Base-by-base conservation (phyloP, 2,797 vertebrate species). In the Mustela erminea region DNA sequence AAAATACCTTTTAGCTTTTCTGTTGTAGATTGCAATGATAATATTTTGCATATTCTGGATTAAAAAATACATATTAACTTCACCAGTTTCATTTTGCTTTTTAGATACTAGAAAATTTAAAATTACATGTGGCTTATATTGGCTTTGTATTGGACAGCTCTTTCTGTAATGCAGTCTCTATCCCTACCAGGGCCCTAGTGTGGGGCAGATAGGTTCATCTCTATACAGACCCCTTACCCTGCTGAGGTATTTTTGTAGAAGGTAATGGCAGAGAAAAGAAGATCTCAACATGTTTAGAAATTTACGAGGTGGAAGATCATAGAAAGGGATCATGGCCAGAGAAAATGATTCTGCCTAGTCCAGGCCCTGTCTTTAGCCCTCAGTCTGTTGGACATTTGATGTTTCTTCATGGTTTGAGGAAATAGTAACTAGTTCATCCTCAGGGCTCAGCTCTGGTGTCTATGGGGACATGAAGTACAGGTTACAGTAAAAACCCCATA, bases 41-140 rank as follows among this genome's bases (percentile, higher is more conserved):
- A 56, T 72, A 77, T 58, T 78, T 93, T 68, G 68, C 29, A n/a
- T 94, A 52, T 85, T 89, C 70, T 91, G 11, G 41, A 25, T 95
- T 84, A 84, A 95, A 94, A 87, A 81, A 52, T 77, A 68, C 18
- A 17, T 74, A n/a, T 49, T 80, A 18, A 56, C 35, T 56, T 74
- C 7, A 52, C 2, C 21, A 29, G 15, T 81, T 96, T 75, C 3
- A 32, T 54, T 95, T 77, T 70, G 60, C 21, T 90, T 85, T 68
- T 93, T 58, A 85, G 56, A 64, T 77, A 29, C 35, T 62, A 70
- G 25, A 77, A 82, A 78, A 54, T n/a, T 78, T 96, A 7, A 62
- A 87, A 35, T 90, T 62, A 70, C 3, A 11, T 23, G 41, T 94
- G 66, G 6, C 82, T 90, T 17, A 41, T 35, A 6, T 68, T 68